phyloP scores from a whole-genome alignment of 2,113 vertebrate genomes.

The Girardinichthys multiradiatus region DNA sequence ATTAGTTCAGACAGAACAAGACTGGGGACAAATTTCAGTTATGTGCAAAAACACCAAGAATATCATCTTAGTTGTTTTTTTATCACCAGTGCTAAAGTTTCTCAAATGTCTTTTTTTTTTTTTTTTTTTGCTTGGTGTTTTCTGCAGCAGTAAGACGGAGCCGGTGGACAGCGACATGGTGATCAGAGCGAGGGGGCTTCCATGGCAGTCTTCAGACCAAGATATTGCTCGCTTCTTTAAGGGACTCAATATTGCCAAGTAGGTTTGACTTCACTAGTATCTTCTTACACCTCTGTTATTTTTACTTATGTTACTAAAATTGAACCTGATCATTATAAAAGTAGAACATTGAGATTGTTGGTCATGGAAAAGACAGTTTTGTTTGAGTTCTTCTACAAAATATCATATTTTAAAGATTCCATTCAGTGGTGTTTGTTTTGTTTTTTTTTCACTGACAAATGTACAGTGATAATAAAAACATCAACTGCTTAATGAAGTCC shows the following conservation, averaged over 20 bases:
- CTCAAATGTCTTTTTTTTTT: neutral
- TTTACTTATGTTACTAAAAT: neutral
- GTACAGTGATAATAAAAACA: neutral
- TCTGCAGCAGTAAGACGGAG: slow-evolving; percentile 89
- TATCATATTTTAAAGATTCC: neutral
- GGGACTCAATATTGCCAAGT: slow-evolving; percentile 98
- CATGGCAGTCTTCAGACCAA: slow-evolving; percentile 98
- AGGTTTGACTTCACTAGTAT: slow-evolving; percentile 41
- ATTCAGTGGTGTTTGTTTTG: neutral
- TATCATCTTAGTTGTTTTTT: neutral
- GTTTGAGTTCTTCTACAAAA: neutral
- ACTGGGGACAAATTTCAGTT: neutral
- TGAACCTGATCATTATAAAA: neutral
- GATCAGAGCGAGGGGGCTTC: slow-evolving; percentile 93
- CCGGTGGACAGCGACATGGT: slow-evolving; percentile 94
- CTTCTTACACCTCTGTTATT: neutral
- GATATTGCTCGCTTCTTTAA: slow-evolving; percentile 98
- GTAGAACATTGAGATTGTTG: neutral
- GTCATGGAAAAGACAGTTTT: neutral
- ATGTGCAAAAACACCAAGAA: neutral
- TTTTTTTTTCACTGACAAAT: neutral
- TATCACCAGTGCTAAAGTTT: neutral
- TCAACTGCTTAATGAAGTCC: neutral
- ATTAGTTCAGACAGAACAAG: slow-evolving; percentile 12
- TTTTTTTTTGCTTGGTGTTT: neutral